phyloP scores from a whole-genome alignment of 2,888 invertebrate genomes.

The Synanthedon formicaeformis region DNA sequence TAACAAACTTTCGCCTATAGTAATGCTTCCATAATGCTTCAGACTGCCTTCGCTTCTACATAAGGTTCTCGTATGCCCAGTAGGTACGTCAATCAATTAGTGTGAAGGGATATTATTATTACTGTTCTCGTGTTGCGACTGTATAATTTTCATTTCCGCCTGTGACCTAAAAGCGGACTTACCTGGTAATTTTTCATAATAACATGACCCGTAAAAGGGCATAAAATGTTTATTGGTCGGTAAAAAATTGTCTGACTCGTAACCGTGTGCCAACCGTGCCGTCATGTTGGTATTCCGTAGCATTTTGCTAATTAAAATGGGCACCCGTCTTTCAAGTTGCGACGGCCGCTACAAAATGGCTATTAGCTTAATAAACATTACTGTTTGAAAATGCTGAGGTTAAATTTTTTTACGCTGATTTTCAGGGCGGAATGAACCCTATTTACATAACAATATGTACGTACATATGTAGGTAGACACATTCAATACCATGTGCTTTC shows the following conservation, averaged over 20 bases:
- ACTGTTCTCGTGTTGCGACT: constrained; percentile 5
- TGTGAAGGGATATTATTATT: no score
- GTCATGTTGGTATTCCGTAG: constrained; percentile 12
- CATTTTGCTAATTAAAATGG: constrained; percentile 52
- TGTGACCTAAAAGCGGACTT: constrained; percentile 9
- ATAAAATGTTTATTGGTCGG: constrained; percentile 41
- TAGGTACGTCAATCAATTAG: no score
- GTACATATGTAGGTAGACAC: no score
- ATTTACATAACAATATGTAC: no score
- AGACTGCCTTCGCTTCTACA: no score
- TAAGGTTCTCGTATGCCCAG: no score
- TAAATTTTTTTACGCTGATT: neutral
- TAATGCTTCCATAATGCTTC: no score
- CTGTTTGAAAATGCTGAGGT: neutral
- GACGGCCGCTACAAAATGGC: constrained; percentile 24
- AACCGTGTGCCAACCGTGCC: constrained; percentile 11
- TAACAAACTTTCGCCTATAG: no score
- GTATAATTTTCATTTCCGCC: constrained; percentile 7
- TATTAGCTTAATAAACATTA: constrained; percentile 36
- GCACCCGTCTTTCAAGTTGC: constrained; percentile 34
- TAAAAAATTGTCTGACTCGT: constrained; percentile 23
- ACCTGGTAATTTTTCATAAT: constrained; percentile 26
- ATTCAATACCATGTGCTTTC: no score
- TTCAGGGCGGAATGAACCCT: neutral
- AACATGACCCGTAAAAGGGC: constrained; percentile 17